Conservation (phyloP, 1,140 invertebrate species). For the Paraescarpia echinospica region DNA sequence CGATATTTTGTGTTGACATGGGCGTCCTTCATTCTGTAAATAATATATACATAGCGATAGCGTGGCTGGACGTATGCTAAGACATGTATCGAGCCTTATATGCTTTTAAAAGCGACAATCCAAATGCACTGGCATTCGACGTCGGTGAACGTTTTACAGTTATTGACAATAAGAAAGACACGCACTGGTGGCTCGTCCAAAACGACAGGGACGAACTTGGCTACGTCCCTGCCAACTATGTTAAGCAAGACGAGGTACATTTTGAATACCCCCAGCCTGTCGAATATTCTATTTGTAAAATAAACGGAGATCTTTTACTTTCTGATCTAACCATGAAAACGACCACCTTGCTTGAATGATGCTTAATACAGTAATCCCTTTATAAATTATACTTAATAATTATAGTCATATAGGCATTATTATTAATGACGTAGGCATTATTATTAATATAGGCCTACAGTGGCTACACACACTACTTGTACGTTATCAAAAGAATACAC, state of each 20-base stretch:
- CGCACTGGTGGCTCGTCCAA: conserved; percentile 44
- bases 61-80: neutral
- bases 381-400: too few species aligned
- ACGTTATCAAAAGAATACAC: too few species aligned
- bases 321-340: too few species aligned
- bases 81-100: conserved; percentile 46
- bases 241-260: conserved; percentile 38
- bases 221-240: conserved; percentile 45
- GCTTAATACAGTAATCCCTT: too few species aligned
- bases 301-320: too few species aligned
- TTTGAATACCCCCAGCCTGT: neutral
- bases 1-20: neutral
- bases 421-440: too few species aligned
- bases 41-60: neutral
- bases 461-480: too few species aligned
- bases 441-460: too few species aligned
- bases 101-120: conserved; percentile 38
- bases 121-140: conserved; percentile 40
- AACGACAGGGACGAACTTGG: conserved; percentile 49
- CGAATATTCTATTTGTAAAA: conserved; percentile 24
- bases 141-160: conserved; percentile 43
- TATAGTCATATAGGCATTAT: too few species aligned
- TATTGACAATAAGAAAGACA: conserved; percentile 29
- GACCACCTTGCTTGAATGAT: too few species aligned
- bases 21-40: neutral